These are phyloP conservation scores for Steinernema khuongi DNA, from an alignment of 1,140 invertebrate genomes.

Conservation along the genomic window DNA sequence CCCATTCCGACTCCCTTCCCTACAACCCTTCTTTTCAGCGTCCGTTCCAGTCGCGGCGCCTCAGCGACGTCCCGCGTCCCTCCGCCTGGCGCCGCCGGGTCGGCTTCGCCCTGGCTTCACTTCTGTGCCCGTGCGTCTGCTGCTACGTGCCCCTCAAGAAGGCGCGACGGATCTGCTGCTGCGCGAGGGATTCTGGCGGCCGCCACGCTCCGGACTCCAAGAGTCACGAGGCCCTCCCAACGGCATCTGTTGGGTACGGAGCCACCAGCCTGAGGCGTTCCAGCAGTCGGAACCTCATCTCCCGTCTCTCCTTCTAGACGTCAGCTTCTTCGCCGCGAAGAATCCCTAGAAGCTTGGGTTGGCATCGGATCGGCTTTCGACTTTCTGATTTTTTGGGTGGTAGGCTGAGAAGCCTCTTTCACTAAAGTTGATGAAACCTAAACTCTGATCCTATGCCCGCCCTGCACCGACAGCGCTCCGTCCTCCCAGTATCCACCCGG, in stretches of 20 bases:
- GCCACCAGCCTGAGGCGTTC: background rate
- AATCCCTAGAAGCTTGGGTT: background rate
- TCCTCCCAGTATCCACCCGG: background rate
- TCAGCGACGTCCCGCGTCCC: background rate
- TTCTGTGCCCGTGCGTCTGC: conserved; percentile 19
- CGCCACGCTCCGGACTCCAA: background rate
- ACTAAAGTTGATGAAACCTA: no score
- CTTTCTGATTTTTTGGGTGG: no score
- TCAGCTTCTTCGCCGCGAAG: background rate
- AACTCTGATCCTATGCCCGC: no score
- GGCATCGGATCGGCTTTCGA: no score
- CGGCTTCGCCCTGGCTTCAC: background rate
- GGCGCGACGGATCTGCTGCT: background rate
- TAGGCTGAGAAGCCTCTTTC: no score
- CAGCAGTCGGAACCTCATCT: conserved; percentile 4
- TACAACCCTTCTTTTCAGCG: background rate
- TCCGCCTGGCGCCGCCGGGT: background rate
- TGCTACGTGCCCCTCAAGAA: conserved; percentile 24
- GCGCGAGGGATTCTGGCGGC: background rate
- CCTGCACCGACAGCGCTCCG: background rate
- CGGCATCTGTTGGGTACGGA: background rate
- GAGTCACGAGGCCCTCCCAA: background rate
- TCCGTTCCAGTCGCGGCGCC: conserved; percentile 1
- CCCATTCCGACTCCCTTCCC: background rate
- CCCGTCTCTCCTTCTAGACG: background rate